Conservation (phyloP, 1,140 invertebrate species). For the Palaemon carinicauda region DNA sequence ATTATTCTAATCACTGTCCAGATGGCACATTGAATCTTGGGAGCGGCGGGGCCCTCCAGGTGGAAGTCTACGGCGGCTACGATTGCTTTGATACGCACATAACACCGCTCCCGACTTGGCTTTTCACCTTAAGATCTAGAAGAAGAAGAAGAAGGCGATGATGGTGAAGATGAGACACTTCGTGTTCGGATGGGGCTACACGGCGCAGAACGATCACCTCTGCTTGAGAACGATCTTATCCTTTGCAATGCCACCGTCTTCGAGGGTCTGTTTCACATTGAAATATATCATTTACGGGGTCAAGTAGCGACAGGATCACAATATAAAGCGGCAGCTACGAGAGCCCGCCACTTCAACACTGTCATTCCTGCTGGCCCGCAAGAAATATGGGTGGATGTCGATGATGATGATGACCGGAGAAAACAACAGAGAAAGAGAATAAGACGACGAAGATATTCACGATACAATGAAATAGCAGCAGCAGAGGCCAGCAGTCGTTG, state of each 20-base stretch:
- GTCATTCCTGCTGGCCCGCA: constrained; percentile 28
- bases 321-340: too few species aligned
- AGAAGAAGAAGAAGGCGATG: background rate
- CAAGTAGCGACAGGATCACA: background rate
- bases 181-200: too few species aligned
- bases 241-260: background rate
- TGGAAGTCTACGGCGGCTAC: constrained; percentile 18
- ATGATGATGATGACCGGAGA: constrained; percentile 9
- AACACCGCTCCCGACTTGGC: constrained; percentile 26
- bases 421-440: background rate
- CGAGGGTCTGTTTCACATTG: background rate
- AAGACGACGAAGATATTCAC: background rate
- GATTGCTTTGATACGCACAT: background rate
- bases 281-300: too few species aligned
- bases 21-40: background rate
- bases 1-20: background rate
- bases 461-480: background rate
- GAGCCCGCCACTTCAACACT: background rate
- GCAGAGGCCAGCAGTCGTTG: background rate
- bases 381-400: constrained; percentile 29
- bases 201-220: too few species aligned
- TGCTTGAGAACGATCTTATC: too few species aligned
- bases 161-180: background rate
- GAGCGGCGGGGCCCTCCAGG: constrained; percentile 30
- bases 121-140: background rate